Conservation (phyloP, 1,140 invertebrate species). For the Littorina saxatilis region DNA sequence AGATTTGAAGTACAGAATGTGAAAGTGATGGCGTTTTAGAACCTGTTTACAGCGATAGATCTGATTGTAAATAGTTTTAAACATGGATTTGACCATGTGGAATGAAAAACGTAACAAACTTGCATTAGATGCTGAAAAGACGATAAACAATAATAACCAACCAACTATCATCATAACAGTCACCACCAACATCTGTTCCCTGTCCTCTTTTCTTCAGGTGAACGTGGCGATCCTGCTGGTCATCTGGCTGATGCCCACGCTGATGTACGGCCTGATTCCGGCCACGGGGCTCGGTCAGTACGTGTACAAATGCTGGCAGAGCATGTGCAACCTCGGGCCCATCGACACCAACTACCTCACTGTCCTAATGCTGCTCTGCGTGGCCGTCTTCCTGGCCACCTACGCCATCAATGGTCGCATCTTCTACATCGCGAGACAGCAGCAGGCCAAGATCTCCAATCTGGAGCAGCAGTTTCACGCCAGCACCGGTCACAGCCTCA, state of each 20-base stretch:
- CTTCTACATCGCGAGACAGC: constrained; percentile 6
- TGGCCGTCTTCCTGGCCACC: constrained; percentile 18
- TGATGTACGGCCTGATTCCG: neutral
- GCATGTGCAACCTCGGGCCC: constrained; percentile 22
- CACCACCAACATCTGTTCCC: no score
- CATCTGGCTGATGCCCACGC: neutral
- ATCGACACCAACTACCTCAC: constrained; percentile 4
- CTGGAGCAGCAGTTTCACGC: constrained; percentile 2
- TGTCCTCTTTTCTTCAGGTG: no score
- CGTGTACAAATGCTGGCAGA: constrained; percentile 25
- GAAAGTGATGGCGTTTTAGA: no score
- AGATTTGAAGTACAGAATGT: no score
- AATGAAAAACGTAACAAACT: no score
- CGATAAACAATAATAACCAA: no score
- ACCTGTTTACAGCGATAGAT: no score
- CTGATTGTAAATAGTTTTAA: no score
- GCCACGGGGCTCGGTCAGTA: constrained; percentile 9
- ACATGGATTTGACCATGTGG: no score
- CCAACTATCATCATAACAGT: no score
- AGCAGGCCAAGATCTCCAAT: neutral
- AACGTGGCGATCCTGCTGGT: neutral
- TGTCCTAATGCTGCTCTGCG: neutral
- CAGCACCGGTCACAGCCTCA: neutral
- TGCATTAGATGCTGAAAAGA: no score
- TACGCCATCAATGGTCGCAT: constrained; percentile 9